Base-by-base conservation (phyloP, 2,888 invertebrate genomes). In the Sphinx pinastri region DNA sequence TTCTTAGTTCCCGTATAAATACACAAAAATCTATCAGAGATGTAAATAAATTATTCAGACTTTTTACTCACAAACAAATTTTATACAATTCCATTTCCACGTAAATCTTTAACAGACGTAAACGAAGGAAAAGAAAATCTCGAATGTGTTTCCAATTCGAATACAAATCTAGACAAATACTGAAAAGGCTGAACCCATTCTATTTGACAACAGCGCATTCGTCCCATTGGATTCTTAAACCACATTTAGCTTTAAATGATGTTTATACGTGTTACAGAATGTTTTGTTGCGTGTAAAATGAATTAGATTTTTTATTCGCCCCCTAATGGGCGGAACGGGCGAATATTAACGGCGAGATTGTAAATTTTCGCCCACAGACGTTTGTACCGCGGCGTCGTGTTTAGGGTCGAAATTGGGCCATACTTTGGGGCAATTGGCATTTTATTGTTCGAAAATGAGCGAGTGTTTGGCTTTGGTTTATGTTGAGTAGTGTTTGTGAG, bases 271-370 rank as follows among this genome's bases (percentile, higher is more conserved):
- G 58, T 52, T 54, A 58, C 67, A 67, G 51, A 63, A 67, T 68
- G 67, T 54, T 70, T 70, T 70, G 70, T 67, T 67, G 67, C 59
- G 67, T 67, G 70, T 57, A 52, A 67, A 70, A 70, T 68, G 70
- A 67, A 70, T 70, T 70, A 70, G 67, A 45, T 52, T 67, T 70
- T 67, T 70, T 67, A 68, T 70, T 68, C 58, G 67, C 58, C 57
- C 45, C 57, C 55, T 68, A 52, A 70, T 58, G 70, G 57, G 52
- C 49, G 67, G 57, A 55, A 67, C 66, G 66, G 52, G n/a, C 55
- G 67, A 67, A 47, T 69, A 69, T 63, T 69, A 69, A 54, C 52
- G 69, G 69, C 52, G 59, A 52, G 69, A 60, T 52, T 69, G 69
- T 69, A 69, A 69, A 69, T 69, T 58, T 55, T 63, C 54, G 69